Evolutionary conservation across 2,113 vertebrate species (phyloP).

Genomic region (Macrotus californicus): DNA sequence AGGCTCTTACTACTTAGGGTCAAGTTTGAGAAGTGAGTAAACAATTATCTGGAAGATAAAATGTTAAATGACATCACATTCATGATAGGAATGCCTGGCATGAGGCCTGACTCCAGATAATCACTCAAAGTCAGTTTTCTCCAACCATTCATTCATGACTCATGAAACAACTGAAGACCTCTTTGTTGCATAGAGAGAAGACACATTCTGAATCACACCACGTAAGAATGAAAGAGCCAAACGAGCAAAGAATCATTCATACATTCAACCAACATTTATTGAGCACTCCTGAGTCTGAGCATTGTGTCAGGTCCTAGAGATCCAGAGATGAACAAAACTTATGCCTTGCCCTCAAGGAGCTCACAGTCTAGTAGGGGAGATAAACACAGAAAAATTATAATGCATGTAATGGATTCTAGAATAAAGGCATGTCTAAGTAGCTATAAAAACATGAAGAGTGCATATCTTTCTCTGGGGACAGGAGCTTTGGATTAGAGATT

Average conservation of each 20-base stretch:
- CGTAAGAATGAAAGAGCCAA: slow-evolving; percentile 36
- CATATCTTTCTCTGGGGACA: not conserved
- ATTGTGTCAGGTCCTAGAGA: slow-evolving; percentile 31
- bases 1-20: not conserved
- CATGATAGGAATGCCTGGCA: not conserved
- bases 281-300: slow-evolving; percentile 18
- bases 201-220: slow-evolving; percentile 27
- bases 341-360: slow-evolving; percentile 48
- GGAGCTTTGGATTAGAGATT: not conserved
- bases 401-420: not conserved
- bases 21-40: not conserved
- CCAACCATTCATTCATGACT: slow-evolving; percentile 28
- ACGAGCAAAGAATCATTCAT: slow-evolving; percentile 51
- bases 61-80: slow-evolving; percentile 18
- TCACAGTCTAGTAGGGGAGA: slow-evolving; percentile 33
- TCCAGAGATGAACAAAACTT: not conserved
- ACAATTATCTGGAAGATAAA: not conserved
- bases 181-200: slow-evolving; percentile 34
- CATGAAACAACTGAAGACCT: slow-evolving; percentile 14
- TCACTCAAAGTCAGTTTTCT: not conserved
- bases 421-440: not conserved
- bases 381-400: not conserved
- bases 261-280: slow-evolving; percentile 50
- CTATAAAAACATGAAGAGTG: not conserved
- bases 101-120: not conserved